A percentile compares a stretch with the other conserved stretches of the same genome.
These are phyloP conservation scores for Nothocercus julius DNA, from an alignment of 2,113 vertebrate species.

Conservation along the genomic window DNA sequence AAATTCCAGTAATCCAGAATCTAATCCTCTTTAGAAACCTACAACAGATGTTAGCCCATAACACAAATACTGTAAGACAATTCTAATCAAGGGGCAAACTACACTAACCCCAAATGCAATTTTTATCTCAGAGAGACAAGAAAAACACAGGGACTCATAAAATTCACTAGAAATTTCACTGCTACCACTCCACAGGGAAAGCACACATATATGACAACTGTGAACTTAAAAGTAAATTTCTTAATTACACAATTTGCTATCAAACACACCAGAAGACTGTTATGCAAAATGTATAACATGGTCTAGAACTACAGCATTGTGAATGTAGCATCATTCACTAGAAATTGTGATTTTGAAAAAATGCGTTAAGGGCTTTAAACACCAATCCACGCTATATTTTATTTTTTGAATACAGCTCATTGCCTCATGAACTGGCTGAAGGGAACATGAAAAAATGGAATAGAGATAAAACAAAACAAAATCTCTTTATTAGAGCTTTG, in stretches of 20 bases:
- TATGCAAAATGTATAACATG: background rate
- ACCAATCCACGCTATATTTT: rapidly evolving
- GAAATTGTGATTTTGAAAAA: background rate
- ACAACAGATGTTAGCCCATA: background rate
- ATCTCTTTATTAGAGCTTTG: rapidly evolving
- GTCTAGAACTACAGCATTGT: background rate
- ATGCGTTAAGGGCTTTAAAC: background rate
- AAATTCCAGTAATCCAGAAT: background rate
- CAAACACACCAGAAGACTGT: background rate
- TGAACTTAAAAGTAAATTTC: background rate
- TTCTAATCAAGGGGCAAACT: background rate
- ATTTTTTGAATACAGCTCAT: background rate
- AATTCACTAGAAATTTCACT: background rate
- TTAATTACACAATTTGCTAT: background rate
- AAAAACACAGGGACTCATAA: background rate
- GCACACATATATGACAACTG: rapidly evolving
- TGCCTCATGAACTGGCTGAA: background rate
- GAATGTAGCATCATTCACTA: background rate
- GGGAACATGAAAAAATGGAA: rapidly evolving
- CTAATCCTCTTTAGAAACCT: background rate
- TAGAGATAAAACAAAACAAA: background rate
- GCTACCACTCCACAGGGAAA: rapidly evolving
- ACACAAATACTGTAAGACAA: background rate
- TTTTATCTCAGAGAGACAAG: background rate
- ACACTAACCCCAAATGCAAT: background rate